Conservation (phyloP, 2,113 vertebrate species). For the Thamnophis sirtalis region DNA sequence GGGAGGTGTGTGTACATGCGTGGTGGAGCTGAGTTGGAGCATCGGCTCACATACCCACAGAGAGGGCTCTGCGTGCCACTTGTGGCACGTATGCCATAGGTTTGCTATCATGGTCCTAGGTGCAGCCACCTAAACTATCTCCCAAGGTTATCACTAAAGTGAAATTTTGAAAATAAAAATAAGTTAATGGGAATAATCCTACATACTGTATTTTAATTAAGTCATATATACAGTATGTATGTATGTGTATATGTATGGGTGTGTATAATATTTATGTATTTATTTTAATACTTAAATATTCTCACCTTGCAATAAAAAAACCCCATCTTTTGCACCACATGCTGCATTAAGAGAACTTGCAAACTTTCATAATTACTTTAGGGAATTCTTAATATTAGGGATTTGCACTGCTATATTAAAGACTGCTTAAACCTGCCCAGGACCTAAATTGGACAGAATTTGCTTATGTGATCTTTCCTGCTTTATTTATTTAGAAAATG, state of each 20-base stretch:
- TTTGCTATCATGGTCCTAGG: not conserved
- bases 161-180: not conserved
- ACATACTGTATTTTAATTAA: not conserved
- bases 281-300: not conserved
- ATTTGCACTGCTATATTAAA: not conserved
- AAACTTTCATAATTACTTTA: not conserved
- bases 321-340: not conserved
- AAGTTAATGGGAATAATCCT: not conserved
- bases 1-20: too few species aligned
- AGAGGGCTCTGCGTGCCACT: too few species aligned
- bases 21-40: too few species aligned
- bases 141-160: not conserved
- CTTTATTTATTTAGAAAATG: not conserved
- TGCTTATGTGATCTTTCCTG: too few species aligned
- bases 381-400: not conserved
- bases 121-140: not conserved
- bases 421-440: not conserved
- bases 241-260: too few species aligned
- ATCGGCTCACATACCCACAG: too few species aligned
- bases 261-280: too few species aligned
- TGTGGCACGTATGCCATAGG: too few species aligned
- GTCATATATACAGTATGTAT: not conserved
- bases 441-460: not conserved
- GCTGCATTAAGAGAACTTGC: not conserved
- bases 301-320: not conserved